phyloP scores from a whole-genome alignment of 2,888 invertebrate species.

The Hydroisotoma schaefferi region DNA sequence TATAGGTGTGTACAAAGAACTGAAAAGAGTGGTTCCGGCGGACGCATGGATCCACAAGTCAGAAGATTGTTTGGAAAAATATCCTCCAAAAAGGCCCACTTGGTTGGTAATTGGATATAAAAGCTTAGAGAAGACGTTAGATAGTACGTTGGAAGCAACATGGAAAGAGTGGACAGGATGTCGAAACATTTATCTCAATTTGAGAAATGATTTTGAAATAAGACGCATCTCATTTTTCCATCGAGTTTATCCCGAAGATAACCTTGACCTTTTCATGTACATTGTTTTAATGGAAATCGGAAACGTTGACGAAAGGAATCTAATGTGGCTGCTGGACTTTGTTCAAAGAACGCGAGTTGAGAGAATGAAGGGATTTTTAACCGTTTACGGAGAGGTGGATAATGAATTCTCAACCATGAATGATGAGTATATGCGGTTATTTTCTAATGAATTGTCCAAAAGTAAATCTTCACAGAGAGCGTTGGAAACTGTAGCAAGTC shows the following conservation, averaged over 20 bases:
- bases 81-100: conserved; percentile 20
- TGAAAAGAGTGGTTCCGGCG: conserved; percentile 51
- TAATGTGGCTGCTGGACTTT: conserved; percentile 52
- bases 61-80: neutral
- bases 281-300: conserved; percentile 53
- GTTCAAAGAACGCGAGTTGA: conserved; percentile 53
- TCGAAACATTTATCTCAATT: conserved; percentile 53
- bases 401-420: conserved; percentile 5
- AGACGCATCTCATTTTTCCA: conserved; percentile 53
- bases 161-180: conserved; percentile 55
- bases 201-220: conserved; percentile 53
- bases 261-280: conserved; percentile 53
- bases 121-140: conserved; percentile 51
- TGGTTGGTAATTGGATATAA: conserved; percentile 52
- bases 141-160: conserved; percentile 50
- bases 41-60: conserved; percentile 49
- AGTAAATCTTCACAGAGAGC: neutral
- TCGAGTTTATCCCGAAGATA: conserved; percentile 50
- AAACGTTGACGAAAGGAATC: conserved; percentile 50
- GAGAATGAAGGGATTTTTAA: conserved; percentile 53
- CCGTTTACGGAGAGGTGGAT: conserved; percentile 50
- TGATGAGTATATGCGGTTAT: conserved; percentile 6
- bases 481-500: conserved; percentile 15
- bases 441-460: neutral
- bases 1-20: conserved; percentile 52